Evolutionary conservation across 2,888 invertebrate genomes (phyloP).

Genomic region (Andrena camellia): DNA sequence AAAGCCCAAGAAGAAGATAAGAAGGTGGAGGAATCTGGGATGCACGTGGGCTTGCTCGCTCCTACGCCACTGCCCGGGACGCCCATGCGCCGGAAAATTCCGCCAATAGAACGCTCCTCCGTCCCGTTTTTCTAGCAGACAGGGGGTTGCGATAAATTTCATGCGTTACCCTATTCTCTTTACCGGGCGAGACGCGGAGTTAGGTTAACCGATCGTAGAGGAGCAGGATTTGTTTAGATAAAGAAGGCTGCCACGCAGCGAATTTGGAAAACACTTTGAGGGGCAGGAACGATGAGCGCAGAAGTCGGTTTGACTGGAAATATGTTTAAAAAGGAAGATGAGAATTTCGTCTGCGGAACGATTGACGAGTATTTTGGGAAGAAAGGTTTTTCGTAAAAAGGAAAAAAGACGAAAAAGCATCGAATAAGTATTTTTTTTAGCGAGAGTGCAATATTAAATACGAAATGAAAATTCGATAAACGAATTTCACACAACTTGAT

Average conservation of each 20-base stretch:
- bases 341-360: not conserved
- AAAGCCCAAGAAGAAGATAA: not conserved
- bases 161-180: not conserved
- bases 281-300: not conserved
- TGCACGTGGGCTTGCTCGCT: constrained; percentile 44
- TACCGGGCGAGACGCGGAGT: not conserved
- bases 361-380: not conserved
- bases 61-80: constrained; percentile 38
- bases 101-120: constrained; percentile 5
- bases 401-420: not conserved
- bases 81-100: constrained; percentile 45
- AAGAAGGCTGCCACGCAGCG: not conserved
- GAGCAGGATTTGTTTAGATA: not conserved
- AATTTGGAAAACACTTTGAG: not conserved
- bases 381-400: constrained; percentile 6
- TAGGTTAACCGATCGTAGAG: not conserved
- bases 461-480: not conserved
- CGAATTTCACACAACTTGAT: not conserved
- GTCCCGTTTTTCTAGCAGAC: constrained; percentile 5
- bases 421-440: not conserved
- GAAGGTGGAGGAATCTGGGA: constrained; percentile 35
- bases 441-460: constrained; percentile 17
- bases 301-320: not conserved
- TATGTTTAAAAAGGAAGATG: constrained; percentile 5
- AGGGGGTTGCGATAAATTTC: not conserved